Base-by-base conservation (phyloP, 2,797 vertebrate genomes). In the Carapus acus region DNA sequence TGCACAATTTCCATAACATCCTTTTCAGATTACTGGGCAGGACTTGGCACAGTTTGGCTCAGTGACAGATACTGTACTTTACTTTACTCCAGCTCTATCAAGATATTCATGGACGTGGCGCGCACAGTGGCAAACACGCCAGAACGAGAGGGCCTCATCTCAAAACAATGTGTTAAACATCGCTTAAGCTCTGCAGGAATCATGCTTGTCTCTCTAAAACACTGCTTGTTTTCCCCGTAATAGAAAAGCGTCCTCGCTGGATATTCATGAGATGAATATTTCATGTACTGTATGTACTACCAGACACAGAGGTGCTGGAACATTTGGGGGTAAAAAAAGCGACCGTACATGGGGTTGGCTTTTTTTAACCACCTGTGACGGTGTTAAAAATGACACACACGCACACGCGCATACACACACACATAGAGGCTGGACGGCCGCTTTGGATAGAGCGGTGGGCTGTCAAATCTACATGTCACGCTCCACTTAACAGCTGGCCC, bases 221-320 rank as follows among this genome's bases (percentile, higher is more conserved):
- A 27, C 40, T 31, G 40, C 61, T 67, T 59, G 58, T 73, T 70
- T 68, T 54, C 22, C 2, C 59, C 40, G 40, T 69, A 59, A 73
- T 65, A 58, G 65, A 63, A 47, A 45, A 68, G 41, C 22, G 34
- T 58, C 54, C 40, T 23, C 39, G 27, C 57, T 6, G 69, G 67
- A 69, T 73, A 74, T 69, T 65, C 68, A 43, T 69, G 69, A 67
- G 58, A 78, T 80, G 63, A 82, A 79, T 79, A 76, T 78, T 74
- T 80, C 61, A 76, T 77, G 49, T n/a, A n/a, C n/a, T n/a, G n/a
- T 64, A 52, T 14, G 58, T 31, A 19, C 41, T 20, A 17, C 60
- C 34, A 21, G 57, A n/a, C 23, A 11, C 37, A 7, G 40, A 18
- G 51, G 33, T 40, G 6, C 16, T 1, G 41, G 11, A 21, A 45